A percentile compares a stretch with the other conserved stretches of the same genome.
Conservation (phyloP, 2,888 invertebrate genomes). For the Drosophila kuntzei region DNA sequence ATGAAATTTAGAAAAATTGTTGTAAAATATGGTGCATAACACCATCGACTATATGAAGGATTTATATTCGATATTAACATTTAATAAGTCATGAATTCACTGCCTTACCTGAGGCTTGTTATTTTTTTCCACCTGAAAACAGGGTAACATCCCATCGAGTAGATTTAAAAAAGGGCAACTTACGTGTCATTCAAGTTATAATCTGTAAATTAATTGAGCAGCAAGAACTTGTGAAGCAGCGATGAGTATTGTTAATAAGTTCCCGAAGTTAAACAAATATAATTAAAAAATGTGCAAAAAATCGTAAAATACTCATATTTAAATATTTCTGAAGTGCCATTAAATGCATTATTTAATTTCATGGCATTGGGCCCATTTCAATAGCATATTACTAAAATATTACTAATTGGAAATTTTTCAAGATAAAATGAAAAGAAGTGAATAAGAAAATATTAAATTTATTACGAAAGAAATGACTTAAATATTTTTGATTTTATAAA, state of each 20-base stretch:
- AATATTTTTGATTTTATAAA: not conserved
- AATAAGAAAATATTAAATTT: not conserved
- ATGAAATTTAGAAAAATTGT: no score
- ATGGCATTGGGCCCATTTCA: not conserved
- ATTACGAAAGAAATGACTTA: not conserved
- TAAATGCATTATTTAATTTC: conserved; percentile 5
- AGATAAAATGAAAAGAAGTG: no score
- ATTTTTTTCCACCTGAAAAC: not conserved
- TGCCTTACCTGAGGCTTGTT: no score
- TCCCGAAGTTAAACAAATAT: not conserved
- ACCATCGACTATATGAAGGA: no score
- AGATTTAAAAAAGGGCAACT: not conserved
- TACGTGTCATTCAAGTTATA: conserved; percentile 5
- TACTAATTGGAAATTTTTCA: not conserved
- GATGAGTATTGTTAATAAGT: conserved; percentile 9
- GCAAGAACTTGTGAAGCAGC: not conserved
- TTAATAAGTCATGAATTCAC: no score
- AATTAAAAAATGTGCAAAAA: conserved; percentile 10
- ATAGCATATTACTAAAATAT: not conserved
- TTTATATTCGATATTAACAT: no score
- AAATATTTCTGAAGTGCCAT: conserved; percentile 5
- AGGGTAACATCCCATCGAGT: not conserved
- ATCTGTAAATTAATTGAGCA: conserved; percentile 2
- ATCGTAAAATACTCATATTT: not conserved
- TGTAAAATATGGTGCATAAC: no score